Percentiles rank a stretch among this genome's conserved stretches.
Evolutionary conservation across 2,797 vertebrate genomes (phyloP).

Genomic region (Bryconaethiops microstoma): DNA sequence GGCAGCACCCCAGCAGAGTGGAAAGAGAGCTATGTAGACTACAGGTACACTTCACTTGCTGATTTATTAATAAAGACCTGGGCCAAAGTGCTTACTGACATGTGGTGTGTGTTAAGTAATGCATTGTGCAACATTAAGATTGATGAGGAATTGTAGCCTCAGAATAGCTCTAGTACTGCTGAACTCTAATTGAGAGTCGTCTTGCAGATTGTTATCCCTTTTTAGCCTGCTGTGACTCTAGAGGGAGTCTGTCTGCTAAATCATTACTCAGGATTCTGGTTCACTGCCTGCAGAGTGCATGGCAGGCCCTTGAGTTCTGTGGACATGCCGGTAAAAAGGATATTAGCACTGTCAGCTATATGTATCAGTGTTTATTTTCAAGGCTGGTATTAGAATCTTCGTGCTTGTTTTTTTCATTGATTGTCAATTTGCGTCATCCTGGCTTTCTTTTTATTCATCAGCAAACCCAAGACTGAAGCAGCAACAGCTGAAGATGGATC

Average conservation of each 20-base stretch:
- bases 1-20: constrained; percentile 85
- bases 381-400: neutral
- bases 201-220: constrained; percentile 50
- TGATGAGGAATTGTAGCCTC: neutral
- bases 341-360: neutral
- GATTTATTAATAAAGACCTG: neutral
- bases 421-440: too few relatives aligned
- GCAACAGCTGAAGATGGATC: neutral
- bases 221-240: constrained; percentile 31
- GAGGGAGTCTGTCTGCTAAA: constrained; percentile 55
- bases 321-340: neutral
- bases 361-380: neutral
- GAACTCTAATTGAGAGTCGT: neutral
- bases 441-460: neutral
- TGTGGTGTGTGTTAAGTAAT: neutral
- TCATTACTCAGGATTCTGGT: neutral
- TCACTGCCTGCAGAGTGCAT: constrained; percentile 9
- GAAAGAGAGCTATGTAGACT: constrained; percentile 86
- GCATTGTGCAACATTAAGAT: neutral
- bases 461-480: constrained; percentile 5
- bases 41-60: constrained; percentile 76
- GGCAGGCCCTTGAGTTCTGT: constrained; percentile 25
- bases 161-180: neutral
- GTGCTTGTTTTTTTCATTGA: too few relatives aligned
- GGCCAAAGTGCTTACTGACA: neutral